Evolutionary conservation across 2,888 invertebrate species (phyloP).

Genomic region (Eupithecia tripunctaria): DNA sequence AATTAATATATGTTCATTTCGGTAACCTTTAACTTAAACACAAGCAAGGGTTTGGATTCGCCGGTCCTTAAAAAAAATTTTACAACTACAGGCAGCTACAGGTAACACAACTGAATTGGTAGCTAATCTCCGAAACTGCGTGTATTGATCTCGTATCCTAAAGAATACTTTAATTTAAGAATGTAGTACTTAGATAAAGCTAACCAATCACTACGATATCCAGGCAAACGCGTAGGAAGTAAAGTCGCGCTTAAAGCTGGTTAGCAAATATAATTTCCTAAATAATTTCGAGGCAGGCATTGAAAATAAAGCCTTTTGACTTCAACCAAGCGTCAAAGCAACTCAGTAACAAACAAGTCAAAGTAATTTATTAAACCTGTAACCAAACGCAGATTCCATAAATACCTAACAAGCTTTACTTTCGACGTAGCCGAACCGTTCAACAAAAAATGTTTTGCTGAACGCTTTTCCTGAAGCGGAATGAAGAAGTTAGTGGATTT

Average conservation of each 20-base stretch:
- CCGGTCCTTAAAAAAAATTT: too few species aligned
- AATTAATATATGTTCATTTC: too few species aligned
- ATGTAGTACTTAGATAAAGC: background rate
- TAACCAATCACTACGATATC: background rate
- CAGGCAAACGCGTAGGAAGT: background rate
- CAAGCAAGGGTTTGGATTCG: too few species aligned
- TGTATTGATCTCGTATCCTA: background rate
- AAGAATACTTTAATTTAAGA: background rate
- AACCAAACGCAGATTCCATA: conserved; percentile 11
- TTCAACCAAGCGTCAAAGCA: conserved; percentile 12
- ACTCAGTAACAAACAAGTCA: background rate
- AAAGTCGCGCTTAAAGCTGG: background rate
- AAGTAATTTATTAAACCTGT: conserved; percentile 13
- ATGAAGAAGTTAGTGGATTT: conserved; percentile 82
- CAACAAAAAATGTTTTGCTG: conserved; percentile 35
- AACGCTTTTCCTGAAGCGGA: conserved; percentile 62
- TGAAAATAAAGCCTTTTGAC: background rate
- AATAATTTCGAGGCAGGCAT: background rate
- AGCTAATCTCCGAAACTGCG: too few species aligned
- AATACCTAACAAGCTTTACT: conserved; percentile 13
- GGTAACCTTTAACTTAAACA: too few species aligned
- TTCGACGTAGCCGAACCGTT: conserved; percentile 25
- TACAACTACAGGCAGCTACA: too few species aligned
- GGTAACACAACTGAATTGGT: too few species aligned
- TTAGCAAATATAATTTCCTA: background rate